Percentiles rank a stretch among this genome's conserved stretches.
phyloP scores from a whole-genome alignment of 2,113 vertebrate species.

The Lagopus muta region DNA sequence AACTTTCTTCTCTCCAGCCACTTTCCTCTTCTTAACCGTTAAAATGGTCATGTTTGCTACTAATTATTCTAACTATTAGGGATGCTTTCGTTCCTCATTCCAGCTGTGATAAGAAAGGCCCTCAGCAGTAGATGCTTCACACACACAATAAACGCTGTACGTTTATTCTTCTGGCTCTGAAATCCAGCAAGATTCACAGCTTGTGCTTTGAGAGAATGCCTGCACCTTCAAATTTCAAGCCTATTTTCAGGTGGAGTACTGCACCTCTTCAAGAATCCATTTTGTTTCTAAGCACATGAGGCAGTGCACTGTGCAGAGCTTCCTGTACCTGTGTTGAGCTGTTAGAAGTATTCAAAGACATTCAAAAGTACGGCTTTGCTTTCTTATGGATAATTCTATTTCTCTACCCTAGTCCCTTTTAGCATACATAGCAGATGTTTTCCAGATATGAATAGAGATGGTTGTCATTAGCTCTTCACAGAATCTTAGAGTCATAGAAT shows the following conservation, averaged over 20 bases:
- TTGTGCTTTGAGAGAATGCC: background rate
- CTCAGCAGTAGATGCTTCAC: background rate
- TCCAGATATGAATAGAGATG: background rate
- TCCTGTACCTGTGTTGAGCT: background rate
- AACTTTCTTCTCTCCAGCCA: background rate
- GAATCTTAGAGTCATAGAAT: no score
- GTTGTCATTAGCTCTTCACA: background rate
- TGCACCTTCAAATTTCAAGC: background rate
- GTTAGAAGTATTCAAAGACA: background rate
- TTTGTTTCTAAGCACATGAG: background rate
- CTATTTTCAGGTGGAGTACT: background rate
- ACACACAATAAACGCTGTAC: background rate
- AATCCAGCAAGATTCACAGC: background rate
- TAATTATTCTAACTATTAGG: background rate
- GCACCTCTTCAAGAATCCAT: rapidly evolving
- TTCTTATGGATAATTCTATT: background rate
- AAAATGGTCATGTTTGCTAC: background rate
- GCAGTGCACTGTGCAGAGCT: background rate
- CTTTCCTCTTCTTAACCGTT: background rate
- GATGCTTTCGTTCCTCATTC: background rate
- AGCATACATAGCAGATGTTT: background rate
- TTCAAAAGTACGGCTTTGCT: background rate
- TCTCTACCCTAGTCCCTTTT: background rate
- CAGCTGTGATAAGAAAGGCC: background rate
- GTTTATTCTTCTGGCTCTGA: background rate